Evolutionary conservation across 92 coral and sea anemone genomes (phyloP).

Genomic region (Umimayanthus kanabou): DNA sequence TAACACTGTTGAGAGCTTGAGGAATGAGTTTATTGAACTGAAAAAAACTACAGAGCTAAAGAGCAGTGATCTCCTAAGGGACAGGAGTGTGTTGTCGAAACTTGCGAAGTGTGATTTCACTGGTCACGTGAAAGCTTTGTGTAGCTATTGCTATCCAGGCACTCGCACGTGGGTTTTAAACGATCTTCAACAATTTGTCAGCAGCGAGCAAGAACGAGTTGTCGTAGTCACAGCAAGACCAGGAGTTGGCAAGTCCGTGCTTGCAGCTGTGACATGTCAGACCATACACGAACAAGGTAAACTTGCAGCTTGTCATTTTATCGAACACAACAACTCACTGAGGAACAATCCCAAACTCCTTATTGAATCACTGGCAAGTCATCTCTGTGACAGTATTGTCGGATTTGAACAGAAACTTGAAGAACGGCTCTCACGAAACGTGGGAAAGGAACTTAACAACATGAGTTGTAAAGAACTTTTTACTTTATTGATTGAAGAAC

Average conservation of each 20-base stretch:
- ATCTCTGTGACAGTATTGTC: slow-evolving; percentile 51
- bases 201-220: slow-evolving; percentile 54
- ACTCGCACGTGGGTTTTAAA: slow-evolving; percentile 66
- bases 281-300: slow-evolving; percentile 32
- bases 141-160: slow-evolving; percentile 47
- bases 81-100: slow-evolving; percentile 26
- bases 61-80: neutral
- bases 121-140: slow-evolving; percentile 41
- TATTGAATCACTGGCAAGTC: slow-evolving; percentile 68
- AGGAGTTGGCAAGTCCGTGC: slow-evolving; percentile 75
- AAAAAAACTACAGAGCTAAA: neutral
- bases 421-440: slow-evolving; percentile 49
- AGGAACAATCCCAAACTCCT: slow-evolving; percentile 59
- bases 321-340: slow-evolving; percentile 58
- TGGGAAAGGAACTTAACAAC: slow-evolving; percentile 4
- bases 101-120: slow-evolving; percentile 63
- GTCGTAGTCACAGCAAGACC: slow-evolving; percentile 56
- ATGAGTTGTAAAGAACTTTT: slow-evolving; percentile 32
- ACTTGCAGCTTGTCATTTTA: slow-evolving; percentile 69
- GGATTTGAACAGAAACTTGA: slow-evolving; percentile 58
- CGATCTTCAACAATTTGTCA: slow-evolving; percentile 49
- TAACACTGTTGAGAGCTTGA: slow-evolving; percentile 23
- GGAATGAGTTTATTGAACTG: slow-evolving; percentile 10
- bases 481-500: slow-evolving; percentile 33
- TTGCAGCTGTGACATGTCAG: slow-evolving; percentile 61